Percentiles rank a stretch among this genome's conserved stretches.
These are phyloP conservation scores for Lasioglossum albipes DNA, from an alignment of 1,140 invertebrate species.

Conservation along the genomic window DNA sequence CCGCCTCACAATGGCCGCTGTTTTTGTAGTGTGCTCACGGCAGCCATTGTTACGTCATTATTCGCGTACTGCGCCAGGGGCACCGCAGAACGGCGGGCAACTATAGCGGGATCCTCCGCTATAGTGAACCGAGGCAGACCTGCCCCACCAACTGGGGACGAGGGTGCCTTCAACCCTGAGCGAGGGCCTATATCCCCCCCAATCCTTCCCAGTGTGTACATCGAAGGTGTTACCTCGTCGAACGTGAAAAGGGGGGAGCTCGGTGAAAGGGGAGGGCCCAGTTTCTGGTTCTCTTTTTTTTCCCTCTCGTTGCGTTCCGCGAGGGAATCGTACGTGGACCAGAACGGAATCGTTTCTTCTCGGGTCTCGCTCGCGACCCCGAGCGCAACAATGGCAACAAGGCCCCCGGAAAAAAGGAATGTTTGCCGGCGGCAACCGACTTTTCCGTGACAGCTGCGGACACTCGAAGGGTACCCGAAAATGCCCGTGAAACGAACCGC, in stretches of 20 bases:
- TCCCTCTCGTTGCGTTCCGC: constrained; percentile 1
- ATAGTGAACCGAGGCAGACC: constrained; percentile 56
- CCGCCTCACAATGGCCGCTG: constrained; percentile 75
- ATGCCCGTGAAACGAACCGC: constrained; percentile 29
- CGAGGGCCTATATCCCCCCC: not conserved
- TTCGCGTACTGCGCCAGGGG: constrained; percentile 70
- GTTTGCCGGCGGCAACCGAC: constrained; percentile 59
- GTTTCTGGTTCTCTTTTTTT: not conserved
- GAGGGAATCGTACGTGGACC: constrained; percentile 43
- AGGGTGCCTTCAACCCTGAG: constrained; percentile 4
- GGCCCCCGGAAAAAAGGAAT: constrained; percentile 56
- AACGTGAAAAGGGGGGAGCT: constrained; percentile 10
- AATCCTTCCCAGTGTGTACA: constrained; percentile 30
- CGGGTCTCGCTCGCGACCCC: constrained; percentile 8
- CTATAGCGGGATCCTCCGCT: constrained; percentile 44
- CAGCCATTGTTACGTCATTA: constrained; percentile 80
- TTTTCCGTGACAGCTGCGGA: constrained; percentile 58
- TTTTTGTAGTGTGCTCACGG: constrained; percentile 74
- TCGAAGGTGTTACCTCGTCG: constrained; percentile 62
- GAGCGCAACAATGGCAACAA: constrained; percentile 51
- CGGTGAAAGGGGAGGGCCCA: not conserved
- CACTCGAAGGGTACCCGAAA: constrained; percentile 32
- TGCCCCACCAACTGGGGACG: constrained; percentile 29
- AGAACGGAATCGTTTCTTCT: constrained; percentile 56
- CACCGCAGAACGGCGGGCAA: constrained; percentile 55